A percentile compares a stretch with the other conserved stretches of the same genome.
Conservation (phyloP, 2,113 vertebrate genomes). For the Ahaetulla prasina region DNA sequence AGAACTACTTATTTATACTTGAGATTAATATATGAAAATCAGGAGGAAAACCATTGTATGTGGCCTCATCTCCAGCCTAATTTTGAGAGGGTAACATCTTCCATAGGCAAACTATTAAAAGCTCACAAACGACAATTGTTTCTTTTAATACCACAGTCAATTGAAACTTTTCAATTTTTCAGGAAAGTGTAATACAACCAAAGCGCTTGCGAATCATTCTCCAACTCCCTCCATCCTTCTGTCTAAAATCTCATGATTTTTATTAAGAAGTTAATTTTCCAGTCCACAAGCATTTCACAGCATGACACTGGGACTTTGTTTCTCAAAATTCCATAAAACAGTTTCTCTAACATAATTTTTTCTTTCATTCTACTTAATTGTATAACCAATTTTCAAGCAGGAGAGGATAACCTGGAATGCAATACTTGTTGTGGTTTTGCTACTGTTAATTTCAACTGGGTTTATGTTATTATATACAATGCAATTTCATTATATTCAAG, state of each 20-base stretch:
- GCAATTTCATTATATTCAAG: neutral
- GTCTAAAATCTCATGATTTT: neutral
- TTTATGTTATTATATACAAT: neutral
- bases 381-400: neutral
- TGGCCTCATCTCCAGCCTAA: neutral
- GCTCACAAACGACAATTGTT: accelerated
- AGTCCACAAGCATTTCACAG: neutral
- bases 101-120: neutral
- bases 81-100: conserved; percentile 21
- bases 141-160: neutral
- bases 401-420: neutral
- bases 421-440: neutral
- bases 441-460: neutral
- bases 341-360: neutral
- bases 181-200: neutral
- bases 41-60: conserved; percentile 5
- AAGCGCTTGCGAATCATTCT: neutral
- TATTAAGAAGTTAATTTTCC: neutral
- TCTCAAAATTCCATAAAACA: neutral
- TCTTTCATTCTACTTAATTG: neutral
- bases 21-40: neutral
- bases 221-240: neutral
- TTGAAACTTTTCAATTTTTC: neutral
- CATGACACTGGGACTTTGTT: neutral
- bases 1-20: neutral